Base-by-base conservation (phyloP, 2,797 vertebrate species). In the Acrocephalus scirpaceus region DNA sequence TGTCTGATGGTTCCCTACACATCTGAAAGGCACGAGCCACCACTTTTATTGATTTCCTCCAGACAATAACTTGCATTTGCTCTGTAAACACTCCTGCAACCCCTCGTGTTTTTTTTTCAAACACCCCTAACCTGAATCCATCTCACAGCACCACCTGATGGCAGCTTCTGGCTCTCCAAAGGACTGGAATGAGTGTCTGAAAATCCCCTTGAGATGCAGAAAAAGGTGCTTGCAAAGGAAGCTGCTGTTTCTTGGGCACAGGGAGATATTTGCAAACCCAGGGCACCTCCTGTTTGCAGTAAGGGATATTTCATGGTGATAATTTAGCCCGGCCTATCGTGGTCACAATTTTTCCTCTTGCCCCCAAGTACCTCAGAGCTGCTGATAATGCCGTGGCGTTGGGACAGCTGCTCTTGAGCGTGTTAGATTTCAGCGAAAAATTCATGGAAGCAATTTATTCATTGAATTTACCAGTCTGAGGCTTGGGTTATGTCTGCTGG, bases 1-100 rank as follows among this genome's bases (percentile, higher is more conserved):
- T 11, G 38, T 91, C 61, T 2, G 3, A 4, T 16, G 1, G 7
- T 89, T 66, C 86, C 96, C 95, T 74, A 67, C 14, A 34, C 89
- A 72, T 86, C 93, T 94, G 83, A 97, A 95, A 93, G 95, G 84
- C 81, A 92, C 26, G 14, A 88, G 92, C 62, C 88, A 79, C 91
- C 96, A 94, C 48, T 85, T 91, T 19, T 60, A 96, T 91, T 62
- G 88, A 95, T 96, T 75, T 97, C 65, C 91, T 60, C 32, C 9
- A 21, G 80, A 86, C 57, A 91, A 90, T 36, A 70, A 74, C 60
- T 78, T 53, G 8, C 27, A 56, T 92, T 91, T 86, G 65, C 64
- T 90, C 70, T 73, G 13, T 88, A 79, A 92, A 64, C 7, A 9
- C 50, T 95, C 91, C 76, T 60, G 14, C 7, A 83, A 18, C 11